These are phyloP conservation scores for Hyles lineata DNA, from an alignment of 2,888 invertebrate species.

Conservation along the genomic window DNA sequence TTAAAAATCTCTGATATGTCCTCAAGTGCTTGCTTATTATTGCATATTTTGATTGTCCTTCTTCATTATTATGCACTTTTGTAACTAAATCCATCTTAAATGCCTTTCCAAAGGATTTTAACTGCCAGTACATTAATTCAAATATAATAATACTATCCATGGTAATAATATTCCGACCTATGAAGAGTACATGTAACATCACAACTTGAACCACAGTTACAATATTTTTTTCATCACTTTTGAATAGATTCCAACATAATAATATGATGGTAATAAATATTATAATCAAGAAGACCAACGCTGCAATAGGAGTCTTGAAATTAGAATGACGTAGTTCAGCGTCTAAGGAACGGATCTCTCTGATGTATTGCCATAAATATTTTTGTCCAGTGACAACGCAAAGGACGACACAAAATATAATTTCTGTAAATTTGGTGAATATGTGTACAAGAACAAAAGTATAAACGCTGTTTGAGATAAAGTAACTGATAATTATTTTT, in stretches of 20 bases:
- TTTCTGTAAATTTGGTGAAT: neutral
- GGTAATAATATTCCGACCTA: neutral
- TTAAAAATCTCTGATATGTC: no score
- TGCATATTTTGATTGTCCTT: no score
- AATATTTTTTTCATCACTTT: neutral
- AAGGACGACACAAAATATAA: neutral
- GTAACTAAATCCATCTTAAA: no score
- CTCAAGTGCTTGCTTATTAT: no score
- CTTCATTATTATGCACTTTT: no score
- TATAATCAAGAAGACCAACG: neutral
- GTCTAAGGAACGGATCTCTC: neutral
- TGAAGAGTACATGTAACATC: neutral
- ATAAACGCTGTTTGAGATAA: neutral
- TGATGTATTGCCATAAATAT: neutral
- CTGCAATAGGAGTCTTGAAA: neutral
- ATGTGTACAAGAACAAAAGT: neutral
- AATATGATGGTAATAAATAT: neutral
- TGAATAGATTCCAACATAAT: neutral
- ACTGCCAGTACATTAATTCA: no score
- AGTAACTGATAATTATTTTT: neutral
- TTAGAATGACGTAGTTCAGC: neutral
- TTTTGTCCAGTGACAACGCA: slow-evolving; percentile 9
- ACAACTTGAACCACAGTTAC: neutral
- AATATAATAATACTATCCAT: no score
- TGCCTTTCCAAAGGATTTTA: no score